These are phyloP conservation scores for Orchesella flavescens DNA, from an alignment of 2,888 invertebrate species.

Conservation along the genomic window DNA sequence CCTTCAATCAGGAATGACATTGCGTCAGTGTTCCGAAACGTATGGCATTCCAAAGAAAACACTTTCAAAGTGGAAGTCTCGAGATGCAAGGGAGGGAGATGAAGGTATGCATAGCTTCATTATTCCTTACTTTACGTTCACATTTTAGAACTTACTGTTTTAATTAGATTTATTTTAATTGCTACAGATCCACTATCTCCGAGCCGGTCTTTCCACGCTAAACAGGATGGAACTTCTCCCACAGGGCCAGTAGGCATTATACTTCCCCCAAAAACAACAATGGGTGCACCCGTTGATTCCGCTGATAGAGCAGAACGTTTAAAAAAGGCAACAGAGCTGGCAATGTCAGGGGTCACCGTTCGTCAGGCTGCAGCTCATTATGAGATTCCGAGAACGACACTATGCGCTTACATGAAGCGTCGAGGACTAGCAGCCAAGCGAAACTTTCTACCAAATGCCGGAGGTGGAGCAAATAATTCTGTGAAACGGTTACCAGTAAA, in stretches of 20 bases:
- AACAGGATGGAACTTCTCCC: not conserved
- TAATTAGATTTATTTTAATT: not conserved
- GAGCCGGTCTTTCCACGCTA: constrained; percentile 14
- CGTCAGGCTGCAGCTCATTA: constrained; percentile 79
- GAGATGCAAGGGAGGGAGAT: constrained; percentile 59
- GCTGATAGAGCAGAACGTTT: constrained; percentile 70
- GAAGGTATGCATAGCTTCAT: constrained; percentile 22
- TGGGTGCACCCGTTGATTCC: constrained; percentile 61
- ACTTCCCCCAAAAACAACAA: constrained; percentile 51
- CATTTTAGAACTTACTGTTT: not conserved
- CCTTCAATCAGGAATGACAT: constrained; percentile 69
- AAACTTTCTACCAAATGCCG: constrained; percentile 46
- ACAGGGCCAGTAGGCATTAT: not conserved
- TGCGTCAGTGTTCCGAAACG: constrained; percentile 70
- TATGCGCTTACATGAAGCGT: constrained; percentile 80
- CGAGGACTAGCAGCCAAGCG: constrained; percentile 73
- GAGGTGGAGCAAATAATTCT: constrained; percentile 13
- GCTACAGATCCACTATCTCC: constrained; percentile 35
- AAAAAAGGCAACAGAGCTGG: constrained; percentile 71
- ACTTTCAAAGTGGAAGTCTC: constrained; percentile 71
- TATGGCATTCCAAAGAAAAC: constrained; percentile 71
- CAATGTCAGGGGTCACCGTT: constrained; percentile 77
- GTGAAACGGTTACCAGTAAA: constrained; percentile 45
- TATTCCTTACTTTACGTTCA: not conserved
- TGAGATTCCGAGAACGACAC: constrained; percentile 79